Conservation (phyloP, 1,140 invertebrate genomes). For the Drosophila navojoa region DNA sequence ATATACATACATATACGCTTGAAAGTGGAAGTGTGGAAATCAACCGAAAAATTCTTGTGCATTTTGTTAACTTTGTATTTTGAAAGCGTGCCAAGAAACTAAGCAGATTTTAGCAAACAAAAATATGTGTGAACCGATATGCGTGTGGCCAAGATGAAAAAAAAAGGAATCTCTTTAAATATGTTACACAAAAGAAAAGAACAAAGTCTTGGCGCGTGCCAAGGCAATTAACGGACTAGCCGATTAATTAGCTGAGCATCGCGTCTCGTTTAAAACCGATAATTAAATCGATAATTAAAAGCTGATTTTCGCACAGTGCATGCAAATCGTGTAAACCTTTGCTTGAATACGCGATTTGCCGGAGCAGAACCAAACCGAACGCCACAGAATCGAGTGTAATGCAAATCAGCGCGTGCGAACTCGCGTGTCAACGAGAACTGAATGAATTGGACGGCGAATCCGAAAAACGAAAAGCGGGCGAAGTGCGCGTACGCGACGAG, state of each 20-base stretch:
- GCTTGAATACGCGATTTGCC: conserved; percentile 1
- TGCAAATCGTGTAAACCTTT: conserved; percentile 35
- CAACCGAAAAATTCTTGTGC: conserved; percentile 5
- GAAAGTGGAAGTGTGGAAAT: conserved; percentile 16
- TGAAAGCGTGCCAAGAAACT: conserved; percentile 61
- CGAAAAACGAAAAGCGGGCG: not conserved
- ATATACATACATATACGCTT: not conserved
- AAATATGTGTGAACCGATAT: conserved; percentile 27
- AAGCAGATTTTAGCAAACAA: conserved; percentile 13
- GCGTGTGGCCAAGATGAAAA: not conserved
- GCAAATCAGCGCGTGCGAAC: conserved; percentile 57
- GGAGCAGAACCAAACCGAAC: conserved; percentile 1
- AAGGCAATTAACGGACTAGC: conserved; percentile 20
- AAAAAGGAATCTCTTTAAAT: not conserved
- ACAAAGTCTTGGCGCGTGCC: conserved; percentile 26
- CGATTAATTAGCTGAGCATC: conserved; percentile 1
- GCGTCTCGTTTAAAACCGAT: conserved; percentile 7
- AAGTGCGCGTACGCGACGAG: conserved; percentile 43
- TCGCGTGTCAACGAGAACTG: conserved; percentile 64
- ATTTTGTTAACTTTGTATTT: conserved; percentile 31
- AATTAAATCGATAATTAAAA: conserved; percentile 39
- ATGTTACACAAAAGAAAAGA: too few relatives aligned
- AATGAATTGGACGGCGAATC: conserved; percentile 43
- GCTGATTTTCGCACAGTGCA: conserved; percentile 19
- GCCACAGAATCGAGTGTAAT: not conserved